Base-by-base conservation (phyloP, 2,797 vertebrate genomes). In the Pangasius sanitwongsei region DNA sequence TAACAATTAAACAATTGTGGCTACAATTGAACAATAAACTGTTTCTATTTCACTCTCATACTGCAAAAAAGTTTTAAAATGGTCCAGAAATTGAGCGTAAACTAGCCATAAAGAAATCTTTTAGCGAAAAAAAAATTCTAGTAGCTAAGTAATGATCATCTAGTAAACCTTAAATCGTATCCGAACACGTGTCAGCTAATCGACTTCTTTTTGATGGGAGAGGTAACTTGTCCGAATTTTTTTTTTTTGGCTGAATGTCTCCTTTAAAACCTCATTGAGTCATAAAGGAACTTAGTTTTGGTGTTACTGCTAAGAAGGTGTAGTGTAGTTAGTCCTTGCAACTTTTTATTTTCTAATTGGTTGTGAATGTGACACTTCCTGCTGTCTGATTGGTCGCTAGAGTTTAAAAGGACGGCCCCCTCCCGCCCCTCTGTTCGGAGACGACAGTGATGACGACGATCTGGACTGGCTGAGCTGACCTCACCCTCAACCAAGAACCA, bases 331-430 rank as follows among this genome's bases (percentile, higher is more conserved):
- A 16, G 5, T 31, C 6, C 13, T 80, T 53, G 16, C n/a, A 82
- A 37, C 55, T 15, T 41, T 82, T 37, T 15, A 41, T 67, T 48
- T 50, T 31, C 15, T 31, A 16, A 16, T n/a, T 18, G 15, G 0
- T 83, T 67, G 8, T 65, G 7, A 31, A 50, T 50, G 20, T 63
- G 44, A 53, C 55, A 1, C 41, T 75, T 77, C 9, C 8, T 34
- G 23, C 77, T 91, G 4, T 75, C 1, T 94, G 90, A 90, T 90
- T 78, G 0, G 72, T 87, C 93, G 88, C 63, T 90, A 99, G 98
- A 98, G 97, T 93, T 93, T 99, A 94, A 99, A 99, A 94, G 98
- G 98, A 2, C 93, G 87, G 2, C 98, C 98, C 0, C 98, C 98
- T 6, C 98, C 98, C 0, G 89, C 97, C 0, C 98, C 97, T 0